Base-by-base conservation (phyloP, 2,113 vertebrate species). In the Potamarius usumacintae region DNA sequence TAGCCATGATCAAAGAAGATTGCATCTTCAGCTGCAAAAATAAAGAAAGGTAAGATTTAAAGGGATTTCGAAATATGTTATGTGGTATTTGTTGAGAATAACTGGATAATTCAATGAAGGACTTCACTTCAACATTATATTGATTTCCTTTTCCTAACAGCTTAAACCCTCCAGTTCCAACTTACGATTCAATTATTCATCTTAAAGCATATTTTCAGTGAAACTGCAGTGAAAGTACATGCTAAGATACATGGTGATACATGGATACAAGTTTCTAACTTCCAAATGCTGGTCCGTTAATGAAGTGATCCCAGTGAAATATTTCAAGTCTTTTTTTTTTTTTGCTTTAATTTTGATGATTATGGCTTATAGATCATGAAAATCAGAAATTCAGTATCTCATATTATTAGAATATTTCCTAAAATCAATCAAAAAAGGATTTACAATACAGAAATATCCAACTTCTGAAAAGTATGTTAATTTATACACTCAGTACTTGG, bases 1-100 rank as follows among this genome's bases (percentile, higher is more conserved):
- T 86, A 80, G 1, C 77, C 78, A 62, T n/a, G 55, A 0, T 55
- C n/a, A 42, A 57, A 5, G 25, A 60, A 2, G 17, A 20, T 7
- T 4, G 74, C n/a, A 5, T 11, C 1, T 4, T 34, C 42, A 67
- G 55, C 89, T 90, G 78, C 25, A 0, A 62, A 86, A n/a, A 84
- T 55, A 84, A 86, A 12, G 42, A 42, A 84, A 84, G 25, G 60
- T 17, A 74, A 20, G 2, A 62, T 67, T 67, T 79, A 79, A 27
- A 1, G 34, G 11, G 15, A 10, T 55, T 42, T 72, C 48, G 6
- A 20, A 18, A 71, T 17, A 11, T 65, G n/a, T 18, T 2, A n/a
- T 67, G 48, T 18, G 25, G 5, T 53, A n/a, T 60, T 2, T 74
- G 20, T 9, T 72, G 52, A 63, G 18, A 74, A 85, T 58, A 11